Conservation (phyloP, 2,888 invertebrate genomes). For the Hesperia comma region DNA sequence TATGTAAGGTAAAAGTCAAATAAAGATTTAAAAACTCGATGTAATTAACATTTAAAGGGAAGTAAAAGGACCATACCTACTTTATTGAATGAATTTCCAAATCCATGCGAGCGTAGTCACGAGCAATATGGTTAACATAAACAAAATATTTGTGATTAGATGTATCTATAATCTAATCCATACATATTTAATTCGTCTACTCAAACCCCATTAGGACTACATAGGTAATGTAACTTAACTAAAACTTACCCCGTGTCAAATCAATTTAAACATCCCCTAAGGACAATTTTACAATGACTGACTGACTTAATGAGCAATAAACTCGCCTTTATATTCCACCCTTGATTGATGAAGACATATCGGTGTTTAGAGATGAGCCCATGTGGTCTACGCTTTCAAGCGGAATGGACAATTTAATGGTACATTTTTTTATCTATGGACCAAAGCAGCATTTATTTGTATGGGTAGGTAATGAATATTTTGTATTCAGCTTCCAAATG, state of each 20-base stretch:
- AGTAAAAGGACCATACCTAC: too few relatives aligned
- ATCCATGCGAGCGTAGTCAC: too few relatives aligned
- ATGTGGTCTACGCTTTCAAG: constrained; percentile 9
- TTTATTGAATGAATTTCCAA: too few relatives aligned
- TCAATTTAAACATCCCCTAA: constrained; percentile 47
- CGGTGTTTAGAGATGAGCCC: constrained; percentile 18
- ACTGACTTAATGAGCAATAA: constrained; percentile 37
- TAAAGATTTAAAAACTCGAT: too few relatives aligned
- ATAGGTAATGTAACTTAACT: constrained; percentile 25
- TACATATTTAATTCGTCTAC: not conserved
- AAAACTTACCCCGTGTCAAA: constrained; percentile 42
- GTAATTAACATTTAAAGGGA: too few relatives aligned
- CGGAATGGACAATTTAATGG: not conserved
- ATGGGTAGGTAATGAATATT: too few relatives aligned
- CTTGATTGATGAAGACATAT: constrained; percentile 41
- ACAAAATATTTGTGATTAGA: too few relatives aligned
- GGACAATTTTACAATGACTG: constrained; percentile 34
- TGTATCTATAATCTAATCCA: not conserved
- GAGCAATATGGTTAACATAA: too few relatives aligned
- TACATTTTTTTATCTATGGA: not conserved
- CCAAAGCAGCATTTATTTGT: not conserved
- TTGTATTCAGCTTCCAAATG: too few relatives aligned
- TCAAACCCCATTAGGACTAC: constrained; percentile 14
- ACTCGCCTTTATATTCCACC: constrained; percentile 37
- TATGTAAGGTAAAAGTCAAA: too few relatives aligned